Conservation (phyloP, 1,140 invertebrate species). For the Psix sp. region DNA sequence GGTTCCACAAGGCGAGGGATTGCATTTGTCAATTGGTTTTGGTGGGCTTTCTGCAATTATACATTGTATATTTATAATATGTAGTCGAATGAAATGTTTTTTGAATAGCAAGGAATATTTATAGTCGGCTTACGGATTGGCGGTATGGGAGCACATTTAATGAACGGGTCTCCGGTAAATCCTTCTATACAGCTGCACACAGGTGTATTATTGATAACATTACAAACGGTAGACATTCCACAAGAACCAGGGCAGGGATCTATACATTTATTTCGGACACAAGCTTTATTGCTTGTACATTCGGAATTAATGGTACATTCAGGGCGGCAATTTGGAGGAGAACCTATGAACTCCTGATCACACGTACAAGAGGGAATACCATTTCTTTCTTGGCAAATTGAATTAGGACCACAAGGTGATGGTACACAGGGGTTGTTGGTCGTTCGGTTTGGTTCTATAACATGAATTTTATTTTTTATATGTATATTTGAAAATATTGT, state of each 20-base stretch:
- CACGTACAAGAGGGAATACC: conserved; percentile 79
- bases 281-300: conserved; percentile 83
- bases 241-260: conserved; percentile 87
- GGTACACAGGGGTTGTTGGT: conserved; percentile 74
- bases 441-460: conserved; percentile 31
- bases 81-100: background rate
- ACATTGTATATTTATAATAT: conserved; percentile 3
- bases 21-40: conserved; percentile 70
- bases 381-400: conserved; percentile 77
- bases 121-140: conserved; percentile 61
- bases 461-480: no score
- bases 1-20: conserved; percentile 78
- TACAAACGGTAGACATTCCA: conserved; percentile 80
- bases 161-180: conserved; percentile 81
- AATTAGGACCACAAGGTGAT: conserved; percentile 79
- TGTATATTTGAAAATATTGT: background rate
- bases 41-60: conserved; percentile 67
- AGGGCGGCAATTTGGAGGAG: conserved; percentile 83
- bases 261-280: conserved; percentile 84
- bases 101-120: background rate
- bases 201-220: conserved; percentile 78
- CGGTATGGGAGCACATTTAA: conserved; percentile 76
- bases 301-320: conserved; percentile 86
- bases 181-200: conserved; percentile 78
- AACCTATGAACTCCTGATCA: conserved; percentile 79